Conservation (phyloP, 2,113 vertebrate genomes). For the Macquaria australasica region DNA sequence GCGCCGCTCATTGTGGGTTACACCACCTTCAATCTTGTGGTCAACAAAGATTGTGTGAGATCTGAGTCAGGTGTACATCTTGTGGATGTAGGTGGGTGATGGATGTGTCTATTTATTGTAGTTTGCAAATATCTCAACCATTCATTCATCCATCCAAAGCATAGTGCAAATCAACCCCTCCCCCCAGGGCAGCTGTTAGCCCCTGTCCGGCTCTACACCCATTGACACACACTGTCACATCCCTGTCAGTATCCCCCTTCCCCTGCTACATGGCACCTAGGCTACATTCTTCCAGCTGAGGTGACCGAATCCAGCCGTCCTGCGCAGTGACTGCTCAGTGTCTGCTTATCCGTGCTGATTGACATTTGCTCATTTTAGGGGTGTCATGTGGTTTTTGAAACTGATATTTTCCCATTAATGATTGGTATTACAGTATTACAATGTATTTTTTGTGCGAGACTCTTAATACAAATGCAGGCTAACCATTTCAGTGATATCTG, state of each 20-base stretch:
- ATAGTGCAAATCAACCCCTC: conserved; percentile 51
- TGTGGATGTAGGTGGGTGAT: not conserved
- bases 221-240: conserved; percentile 55
- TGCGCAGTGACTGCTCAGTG: not conserved
- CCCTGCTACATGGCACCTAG: conserved; percentile 35
- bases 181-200: conserved; percentile 70
- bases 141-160: conserved; percentile 45
- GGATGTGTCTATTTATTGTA: conserved; percentile 31
- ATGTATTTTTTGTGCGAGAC: not conserved
- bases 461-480: conserved; percentile 9
- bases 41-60: not conserved
- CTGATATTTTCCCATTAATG: not conserved
- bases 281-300: conserved; percentile 46
- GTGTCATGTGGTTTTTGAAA: not conserved
- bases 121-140: conserved; percentile 23
- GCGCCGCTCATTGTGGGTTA: not conserved
- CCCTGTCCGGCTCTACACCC: conserved; percentile 28
- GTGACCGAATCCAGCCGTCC: conserved; percentile 11
- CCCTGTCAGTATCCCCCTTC: conserved; percentile 26
- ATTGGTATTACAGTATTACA: not conserved
- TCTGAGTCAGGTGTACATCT: conserved; percentile 10
- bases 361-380: not conserved
- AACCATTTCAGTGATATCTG: not conserved
- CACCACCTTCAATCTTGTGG: not conserved
- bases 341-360: not conserved